Conservation (phyloP, 1,140 invertebrate species). For the Panulirus ornatus region DNA sequence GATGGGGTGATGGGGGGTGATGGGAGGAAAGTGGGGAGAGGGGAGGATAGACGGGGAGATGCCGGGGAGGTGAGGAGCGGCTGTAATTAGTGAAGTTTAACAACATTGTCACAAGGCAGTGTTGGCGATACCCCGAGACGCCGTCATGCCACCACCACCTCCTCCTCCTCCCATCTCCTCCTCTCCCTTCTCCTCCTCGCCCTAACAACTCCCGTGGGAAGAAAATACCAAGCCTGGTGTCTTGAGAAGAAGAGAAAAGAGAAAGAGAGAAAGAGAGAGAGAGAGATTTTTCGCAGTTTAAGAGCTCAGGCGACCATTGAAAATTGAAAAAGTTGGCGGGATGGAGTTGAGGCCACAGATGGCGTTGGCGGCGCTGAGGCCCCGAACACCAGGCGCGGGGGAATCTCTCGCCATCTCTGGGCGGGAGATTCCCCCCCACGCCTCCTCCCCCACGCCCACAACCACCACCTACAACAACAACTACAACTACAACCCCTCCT, state of each 20-base stretch:
- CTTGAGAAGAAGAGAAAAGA: background rate
- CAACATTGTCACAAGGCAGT: no score
- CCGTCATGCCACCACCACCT: background rate
- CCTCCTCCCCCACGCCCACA: no score
- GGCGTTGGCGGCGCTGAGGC: background rate
- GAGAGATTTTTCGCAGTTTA: conserved; percentile 51
- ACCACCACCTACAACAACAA: background rate
- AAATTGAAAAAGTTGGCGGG: conserved; percentile 53
- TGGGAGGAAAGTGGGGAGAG: no score
- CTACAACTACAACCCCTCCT: background rate
- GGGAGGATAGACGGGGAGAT: no score
- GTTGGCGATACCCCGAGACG: no score
- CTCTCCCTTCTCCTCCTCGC: conserved; percentile 7
- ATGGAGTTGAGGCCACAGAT: background rate
- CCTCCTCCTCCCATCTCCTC: background rate
- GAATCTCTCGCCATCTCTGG: background rate
- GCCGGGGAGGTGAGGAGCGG: no score
- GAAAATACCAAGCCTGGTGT: background rate
- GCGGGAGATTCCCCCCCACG: background rate
- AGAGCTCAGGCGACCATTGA: conserved; percentile 47
- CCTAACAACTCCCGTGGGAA: background rate
- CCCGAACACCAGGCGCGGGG: background rate
- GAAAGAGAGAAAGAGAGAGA: conserved; percentile 24
- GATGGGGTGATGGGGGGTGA: no score
- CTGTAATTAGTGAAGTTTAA: no score